These are phyloP conservation scores for Pseudochirops corinnae DNA, from an alignment of 2,797 vertebrate genomes.

Conservation along the genomic window DNA sequence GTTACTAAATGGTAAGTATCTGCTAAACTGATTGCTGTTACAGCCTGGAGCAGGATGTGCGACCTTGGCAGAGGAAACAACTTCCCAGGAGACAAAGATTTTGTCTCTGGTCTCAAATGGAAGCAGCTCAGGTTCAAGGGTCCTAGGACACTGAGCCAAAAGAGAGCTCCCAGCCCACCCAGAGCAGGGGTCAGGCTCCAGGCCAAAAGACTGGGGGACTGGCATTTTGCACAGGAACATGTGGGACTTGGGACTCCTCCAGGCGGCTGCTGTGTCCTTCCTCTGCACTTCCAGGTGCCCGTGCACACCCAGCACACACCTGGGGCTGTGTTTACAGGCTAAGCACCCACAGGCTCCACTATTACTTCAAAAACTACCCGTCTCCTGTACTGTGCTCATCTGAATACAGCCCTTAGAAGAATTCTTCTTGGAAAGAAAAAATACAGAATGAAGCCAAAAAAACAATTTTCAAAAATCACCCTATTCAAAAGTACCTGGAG, in stretches of 20 bases:
- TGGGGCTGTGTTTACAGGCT: not conserved
- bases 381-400: not conserved
- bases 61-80: not conserved
- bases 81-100: not conserved
- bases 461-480: not conserved
- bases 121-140: not conserved
- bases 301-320: not conserved
- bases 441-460: not conserved
- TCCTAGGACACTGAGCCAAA: not conserved
- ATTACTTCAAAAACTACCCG: not conserved
- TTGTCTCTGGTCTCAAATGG: not conserved
- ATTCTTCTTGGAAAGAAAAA: not conserved
- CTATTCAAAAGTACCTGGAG: not conserved
- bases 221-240: not conserved
- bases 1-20: too few relatives aligned
- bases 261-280: not conserved
- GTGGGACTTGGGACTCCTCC: not conserved
- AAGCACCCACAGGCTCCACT: not conserved
- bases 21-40: too few relatives aligned
- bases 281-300: too few relatives aligned
- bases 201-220: not conserved
- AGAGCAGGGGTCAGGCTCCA: not conserved
- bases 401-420: not conserved
- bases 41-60: not conserved
- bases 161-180: not conserved